Evolutionary conservation across 2,797 vertebrate genomes (phyloP).

Genomic region (Erpetoichthys calabaricus): DNA sequence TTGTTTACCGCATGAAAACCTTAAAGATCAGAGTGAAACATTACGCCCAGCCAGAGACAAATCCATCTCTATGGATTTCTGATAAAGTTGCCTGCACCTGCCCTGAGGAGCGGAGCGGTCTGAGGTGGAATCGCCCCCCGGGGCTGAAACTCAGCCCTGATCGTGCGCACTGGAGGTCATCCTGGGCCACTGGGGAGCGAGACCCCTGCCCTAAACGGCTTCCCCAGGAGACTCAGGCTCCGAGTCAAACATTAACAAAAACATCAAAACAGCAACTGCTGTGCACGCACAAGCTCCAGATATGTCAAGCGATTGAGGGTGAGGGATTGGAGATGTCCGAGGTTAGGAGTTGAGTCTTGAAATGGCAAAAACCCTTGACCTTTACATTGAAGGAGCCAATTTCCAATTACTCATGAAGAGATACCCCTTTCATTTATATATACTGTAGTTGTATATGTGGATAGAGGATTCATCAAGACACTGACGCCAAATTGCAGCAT

Average conservation of each 20-base stretch:
- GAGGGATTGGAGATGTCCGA: neutral
- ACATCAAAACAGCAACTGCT: conserved; percentile 28
- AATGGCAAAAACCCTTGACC: conserved; percentile 16
- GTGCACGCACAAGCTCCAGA: neutral
- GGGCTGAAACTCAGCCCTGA: conserved; percentile 66
- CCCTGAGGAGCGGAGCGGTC: conserved; percentile 47
- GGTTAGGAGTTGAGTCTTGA: conserved; percentile 13
- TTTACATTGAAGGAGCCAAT: conserved; percentile 10
- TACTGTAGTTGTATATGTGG: too few relatives aligned
- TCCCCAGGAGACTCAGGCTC: conserved; percentile 29
- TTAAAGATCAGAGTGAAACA: conserved; percentile 2
- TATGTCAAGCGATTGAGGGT: neutral
- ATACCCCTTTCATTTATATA: conserved; percentile 5
- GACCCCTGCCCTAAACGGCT: conserved; percentile 45
- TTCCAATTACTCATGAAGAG: neutral
- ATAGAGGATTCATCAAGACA: too few relatives aligned
- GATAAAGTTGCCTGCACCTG: conserved; percentile 46
- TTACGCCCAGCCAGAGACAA: conserved; percentile 1
- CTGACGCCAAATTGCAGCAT: neutral
- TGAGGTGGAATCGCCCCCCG: conserved; percentile 53
- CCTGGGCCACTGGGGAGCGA: conserved; percentile 58
- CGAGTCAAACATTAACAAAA: conserved; percentile 31
- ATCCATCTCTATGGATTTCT: conserved; percentile 28
- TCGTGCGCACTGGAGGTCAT: conserved; percentile 56
- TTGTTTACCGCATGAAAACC: neutral